Evolutionary conservation across 2,888 invertebrate genomes (phyloP).

Genomic region (Platycnemis pennipes): DNA sequence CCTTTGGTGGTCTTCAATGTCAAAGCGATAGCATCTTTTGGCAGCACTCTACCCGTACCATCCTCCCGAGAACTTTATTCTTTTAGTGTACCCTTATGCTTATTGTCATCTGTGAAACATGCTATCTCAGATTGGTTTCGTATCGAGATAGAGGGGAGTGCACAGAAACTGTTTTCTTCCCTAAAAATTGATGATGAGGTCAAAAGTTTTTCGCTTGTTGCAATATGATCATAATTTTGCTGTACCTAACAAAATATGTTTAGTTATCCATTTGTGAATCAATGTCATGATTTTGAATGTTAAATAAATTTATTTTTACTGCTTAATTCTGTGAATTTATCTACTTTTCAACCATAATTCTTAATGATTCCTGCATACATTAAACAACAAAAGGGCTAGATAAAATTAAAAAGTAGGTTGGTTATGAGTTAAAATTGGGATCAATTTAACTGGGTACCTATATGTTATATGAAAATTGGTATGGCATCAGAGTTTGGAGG

Average conservation of each 20-base stretch:
- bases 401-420: no score
- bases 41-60: background rate
- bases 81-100: slow-evolving; percentile 73
- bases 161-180: background rate
- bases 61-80: slow-evolving; percentile 71
- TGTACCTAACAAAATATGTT: slow-evolving; percentile 70
- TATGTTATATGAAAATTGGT: no score
- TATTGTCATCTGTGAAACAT: slow-evolving; percentile 32
- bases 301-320: background rate
- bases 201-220: slow-evolving; percentile 56
- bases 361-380: no score
- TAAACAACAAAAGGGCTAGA: no score
- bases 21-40: background rate
- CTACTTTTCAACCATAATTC: no score
- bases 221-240: slow-evolving; percentile 70
- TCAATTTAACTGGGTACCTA: no score
- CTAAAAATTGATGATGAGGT: slow-evolving; percentile 43
- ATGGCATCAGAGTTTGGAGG: no score
- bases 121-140: slow-evolving; percentile 69
- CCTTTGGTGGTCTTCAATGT: slow-evolving; percentile 71
- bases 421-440: no score
- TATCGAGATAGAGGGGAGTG: background rate
- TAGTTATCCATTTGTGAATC: background rate
- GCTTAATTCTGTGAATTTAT: background rate
- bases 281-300: background rate